Percentiles rank a stretch among this genome's conserved stretches.
These are phyloP conservation scores for Smittia aterrima DNA, from an alignment of 2,888 invertebrate species.

Conservation along the genomic window DNA sequence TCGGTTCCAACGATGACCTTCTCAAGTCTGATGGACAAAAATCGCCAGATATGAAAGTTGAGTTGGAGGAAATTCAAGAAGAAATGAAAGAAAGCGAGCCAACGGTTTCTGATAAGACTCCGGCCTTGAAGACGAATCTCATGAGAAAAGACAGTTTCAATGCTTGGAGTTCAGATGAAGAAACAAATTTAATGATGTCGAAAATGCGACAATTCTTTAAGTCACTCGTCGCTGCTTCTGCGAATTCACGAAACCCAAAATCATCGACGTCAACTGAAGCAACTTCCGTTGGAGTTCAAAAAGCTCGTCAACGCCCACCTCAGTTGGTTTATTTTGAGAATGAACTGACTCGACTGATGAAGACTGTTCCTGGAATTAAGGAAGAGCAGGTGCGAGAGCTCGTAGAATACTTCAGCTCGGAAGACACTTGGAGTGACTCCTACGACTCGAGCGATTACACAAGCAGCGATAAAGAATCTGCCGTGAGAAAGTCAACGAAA, in stretches of 20 bases:
- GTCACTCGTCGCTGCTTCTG: constrained; percentile 73
- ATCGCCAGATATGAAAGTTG: constrained; percentile 56
- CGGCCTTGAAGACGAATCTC: constrained; percentile 48
- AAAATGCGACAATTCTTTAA: constrained; percentile 92
- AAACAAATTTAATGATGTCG: constrained; percentile 92
- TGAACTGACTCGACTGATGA: constrained; percentile 85
- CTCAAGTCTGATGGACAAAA: constrained; percentile 51
- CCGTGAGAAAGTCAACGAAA: constrained; percentile 61
- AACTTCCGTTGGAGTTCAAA: constrained; percentile 57
- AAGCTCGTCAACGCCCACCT: constrained; percentile 70
- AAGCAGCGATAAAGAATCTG: constrained; percentile 79
- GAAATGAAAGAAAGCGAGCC: constrained; percentile 60
- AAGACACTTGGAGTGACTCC: constrained; percentile 91
- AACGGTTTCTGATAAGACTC: neutral
- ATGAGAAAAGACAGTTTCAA: constrained; percentile 87
- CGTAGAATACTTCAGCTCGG: constrained; percentile 87
- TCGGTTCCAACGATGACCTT: constrained; percentile 84
- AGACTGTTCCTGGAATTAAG: constrained; percentile 86
- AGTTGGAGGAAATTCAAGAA: constrained; percentile 61
- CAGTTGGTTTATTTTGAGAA: constrained; percentile 87
- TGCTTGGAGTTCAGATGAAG: constrained; percentile 92
- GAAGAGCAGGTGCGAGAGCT: constrained; percentile 89
- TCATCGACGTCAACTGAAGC: constrained; percentile 52
- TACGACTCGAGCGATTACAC: constrained; percentile 91
- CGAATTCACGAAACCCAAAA: constrained; percentile 55